Evolutionary conservation across 2,113 vertebrate genomes (phyloP).

Genomic region (Phylloscopus trochilus): DNA sequence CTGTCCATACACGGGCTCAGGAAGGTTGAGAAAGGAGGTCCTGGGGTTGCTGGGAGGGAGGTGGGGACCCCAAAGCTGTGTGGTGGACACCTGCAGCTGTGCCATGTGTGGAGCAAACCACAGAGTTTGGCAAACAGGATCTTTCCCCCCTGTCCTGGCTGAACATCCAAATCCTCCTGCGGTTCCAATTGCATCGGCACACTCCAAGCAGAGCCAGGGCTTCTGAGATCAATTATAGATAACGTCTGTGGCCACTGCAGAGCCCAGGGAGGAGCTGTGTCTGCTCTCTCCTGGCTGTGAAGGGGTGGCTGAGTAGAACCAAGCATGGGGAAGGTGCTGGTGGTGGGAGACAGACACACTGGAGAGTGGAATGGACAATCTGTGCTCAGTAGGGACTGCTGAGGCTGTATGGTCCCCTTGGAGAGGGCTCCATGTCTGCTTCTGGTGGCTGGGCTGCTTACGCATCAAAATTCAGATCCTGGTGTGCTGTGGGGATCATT

Average conservation of each 20-base stretch:
- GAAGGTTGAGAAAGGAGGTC: neutral
- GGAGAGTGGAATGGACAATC: neutral
- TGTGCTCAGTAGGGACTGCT: neutral
- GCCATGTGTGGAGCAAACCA: neutral
- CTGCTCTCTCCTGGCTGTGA: neutral
- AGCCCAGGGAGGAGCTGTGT: neutral
- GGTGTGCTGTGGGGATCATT: neutral
- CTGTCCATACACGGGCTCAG: neutral
- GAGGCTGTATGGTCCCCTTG: neutral
- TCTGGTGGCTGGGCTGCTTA: neutral
- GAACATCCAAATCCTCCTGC: neutral
- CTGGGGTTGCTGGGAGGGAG: neutral
- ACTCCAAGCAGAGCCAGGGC: neutral
- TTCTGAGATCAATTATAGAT: neutral
- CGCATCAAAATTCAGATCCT: neutral
- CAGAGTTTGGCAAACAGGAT: neutral
- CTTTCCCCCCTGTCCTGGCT: neutral
- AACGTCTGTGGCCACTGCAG: rapidly evolving
- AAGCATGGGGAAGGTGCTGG: neutral
- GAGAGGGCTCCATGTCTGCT: neutral
- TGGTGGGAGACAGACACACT: too few species aligned
- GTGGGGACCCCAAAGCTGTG: neutral
- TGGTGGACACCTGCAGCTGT: neutral
- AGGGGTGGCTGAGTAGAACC: neutral
- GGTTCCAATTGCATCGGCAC: rapidly evolving